Evolutionary conservation across 1,140 invertebrate species (phyloP).

Genomic region (Bombus vancouverensis): DNA sequence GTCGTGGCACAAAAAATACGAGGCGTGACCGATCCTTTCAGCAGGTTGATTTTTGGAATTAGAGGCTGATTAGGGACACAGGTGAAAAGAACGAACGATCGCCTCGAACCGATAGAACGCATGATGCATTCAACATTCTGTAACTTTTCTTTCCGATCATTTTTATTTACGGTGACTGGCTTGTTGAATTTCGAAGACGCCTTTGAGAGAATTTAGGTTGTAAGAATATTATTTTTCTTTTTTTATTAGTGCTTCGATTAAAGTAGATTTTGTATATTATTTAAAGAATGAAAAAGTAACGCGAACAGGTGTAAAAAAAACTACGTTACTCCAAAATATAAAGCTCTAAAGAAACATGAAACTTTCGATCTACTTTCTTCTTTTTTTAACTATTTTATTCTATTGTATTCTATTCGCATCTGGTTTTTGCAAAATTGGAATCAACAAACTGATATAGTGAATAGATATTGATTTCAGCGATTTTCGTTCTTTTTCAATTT

Average conservation of each 20-base stretch:
- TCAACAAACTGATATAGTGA: neutral
- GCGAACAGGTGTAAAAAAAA: too few relatives aligned
- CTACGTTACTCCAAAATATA: too few relatives aligned
- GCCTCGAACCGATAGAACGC: neutral
- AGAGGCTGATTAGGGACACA: conserved; percentile 8
- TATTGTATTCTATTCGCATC: neutral
- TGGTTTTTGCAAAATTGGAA: neutral
- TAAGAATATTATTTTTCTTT: too few relatives aligned
- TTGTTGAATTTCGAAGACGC: neutral
- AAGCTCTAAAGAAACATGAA: too few relatives aligned
- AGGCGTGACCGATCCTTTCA: conserved; percentile 44
- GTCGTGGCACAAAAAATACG: conserved; percentile 23
- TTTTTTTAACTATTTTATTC: neutral
- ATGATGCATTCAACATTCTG: neutral
- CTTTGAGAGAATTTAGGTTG: neutral
- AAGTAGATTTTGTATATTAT: too few relatives aligned
- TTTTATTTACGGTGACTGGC: neutral
- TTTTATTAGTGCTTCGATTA: too few relatives aligned
- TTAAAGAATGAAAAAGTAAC: too few relatives aligned
- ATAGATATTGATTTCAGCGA: neutral
- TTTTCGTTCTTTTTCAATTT: neutral
- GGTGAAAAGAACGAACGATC: neutral
- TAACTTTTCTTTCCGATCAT: neutral
- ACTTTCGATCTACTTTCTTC: neutral
- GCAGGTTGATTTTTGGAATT: conserved; percentile 40